These are phyloP conservation scores for Diorhabda elongata DNA, from an alignment of 1,140 invertebrate genomes.

Conservation along the genomic window DNA sequence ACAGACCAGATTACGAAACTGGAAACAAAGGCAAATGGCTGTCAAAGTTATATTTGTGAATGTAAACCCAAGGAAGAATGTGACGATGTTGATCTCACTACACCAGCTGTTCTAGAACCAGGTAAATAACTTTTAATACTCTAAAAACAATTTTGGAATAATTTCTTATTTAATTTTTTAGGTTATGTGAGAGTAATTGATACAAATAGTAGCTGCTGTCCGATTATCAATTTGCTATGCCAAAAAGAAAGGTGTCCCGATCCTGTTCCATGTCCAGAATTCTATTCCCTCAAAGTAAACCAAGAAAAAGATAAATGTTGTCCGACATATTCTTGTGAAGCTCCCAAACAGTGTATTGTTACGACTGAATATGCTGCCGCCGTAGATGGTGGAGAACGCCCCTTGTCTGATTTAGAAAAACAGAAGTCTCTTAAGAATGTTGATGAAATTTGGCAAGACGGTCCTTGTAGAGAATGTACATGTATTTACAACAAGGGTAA, in stretches of 20 bases:
- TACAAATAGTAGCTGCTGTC: constrained; percentile 56
- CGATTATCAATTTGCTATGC: constrained; percentile 57
- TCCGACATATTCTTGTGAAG: constrained; percentile 59
- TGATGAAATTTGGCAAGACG: constrained; percentile 63
- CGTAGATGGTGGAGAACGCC: constrained; percentile 52
- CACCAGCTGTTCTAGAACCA: constrained; percentile 51
- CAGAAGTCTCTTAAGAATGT: constrained; percentile 50
- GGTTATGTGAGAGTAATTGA: constrained; percentile 29
- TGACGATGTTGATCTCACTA: constrained; percentile 47
- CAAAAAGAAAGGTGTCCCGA: constrained; percentile 58
- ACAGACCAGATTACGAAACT: constrained; percentile 65
- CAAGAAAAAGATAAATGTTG: constrained; percentile 57
- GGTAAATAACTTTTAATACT: constrained; percentile 45
- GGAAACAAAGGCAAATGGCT: constrained; percentile 56
- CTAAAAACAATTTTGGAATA: neutral
- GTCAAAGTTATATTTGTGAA: constrained; percentile 66
- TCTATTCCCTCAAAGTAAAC: constrained; percentile 52
- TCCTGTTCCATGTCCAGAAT: constrained; percentile 55
- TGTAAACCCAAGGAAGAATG: constrained; percentile 69
- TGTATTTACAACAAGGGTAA: constrained; percentile 46
- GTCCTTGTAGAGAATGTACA: constrained; percentile 61
- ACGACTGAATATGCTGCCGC: constrained; percentile 53
- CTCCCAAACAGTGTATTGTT: constrained; percentile 66
- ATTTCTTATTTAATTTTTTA: neutral
- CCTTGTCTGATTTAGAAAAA: constrained; percentile 41